Conservation (phyloP, 1,140 invertebrate genomes). For the Sarcophaga bullata region DNA sequence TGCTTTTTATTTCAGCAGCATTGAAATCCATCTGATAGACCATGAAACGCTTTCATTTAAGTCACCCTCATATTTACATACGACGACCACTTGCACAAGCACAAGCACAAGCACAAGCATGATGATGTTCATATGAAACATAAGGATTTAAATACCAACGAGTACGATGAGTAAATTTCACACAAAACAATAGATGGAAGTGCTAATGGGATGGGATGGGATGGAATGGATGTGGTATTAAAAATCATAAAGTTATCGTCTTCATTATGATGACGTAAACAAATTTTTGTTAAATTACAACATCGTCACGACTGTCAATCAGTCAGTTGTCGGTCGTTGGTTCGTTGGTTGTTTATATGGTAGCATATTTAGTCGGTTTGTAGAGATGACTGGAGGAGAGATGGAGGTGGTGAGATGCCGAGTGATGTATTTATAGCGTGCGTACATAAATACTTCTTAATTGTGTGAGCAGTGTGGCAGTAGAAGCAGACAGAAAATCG, state of each 20-base stretch:
- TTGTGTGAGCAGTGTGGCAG: neutral
- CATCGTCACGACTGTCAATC: conserved; percentile 44
- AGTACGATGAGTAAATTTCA: neutral
- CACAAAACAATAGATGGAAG: neutral
- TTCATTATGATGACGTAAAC: conserved; percentile 47
- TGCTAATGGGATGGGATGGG: neutral
- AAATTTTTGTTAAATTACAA: conserved; percentile 46
- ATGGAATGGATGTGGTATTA: conserved; percentile 9
- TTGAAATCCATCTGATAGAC: conserved; percentile 20
- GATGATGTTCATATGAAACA: neutral
- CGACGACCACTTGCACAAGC: neutral
- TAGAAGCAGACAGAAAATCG: neutral
- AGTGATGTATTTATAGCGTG: neutral
- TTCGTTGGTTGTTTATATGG: neutral
- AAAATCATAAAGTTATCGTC: conserved; percentile 48
- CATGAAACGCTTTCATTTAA: conserved; percentile 25
- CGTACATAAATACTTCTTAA: no score
- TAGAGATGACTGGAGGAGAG: neutral
- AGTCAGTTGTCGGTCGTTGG: conserved; percentile 29
- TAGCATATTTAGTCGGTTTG: conserved; percentile 4
- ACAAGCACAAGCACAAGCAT: neutral
- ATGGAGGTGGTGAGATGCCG: conserved; percentile 8
- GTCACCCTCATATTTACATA: conserved; percentile 28
- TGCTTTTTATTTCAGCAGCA: neutral
- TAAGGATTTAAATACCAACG: neutral